These are phyloP conservation scores for Myioborus miniatus DNA, from an alignment of 2,797 vertebrate genomes.

Conservation along the genomic window DNA sequence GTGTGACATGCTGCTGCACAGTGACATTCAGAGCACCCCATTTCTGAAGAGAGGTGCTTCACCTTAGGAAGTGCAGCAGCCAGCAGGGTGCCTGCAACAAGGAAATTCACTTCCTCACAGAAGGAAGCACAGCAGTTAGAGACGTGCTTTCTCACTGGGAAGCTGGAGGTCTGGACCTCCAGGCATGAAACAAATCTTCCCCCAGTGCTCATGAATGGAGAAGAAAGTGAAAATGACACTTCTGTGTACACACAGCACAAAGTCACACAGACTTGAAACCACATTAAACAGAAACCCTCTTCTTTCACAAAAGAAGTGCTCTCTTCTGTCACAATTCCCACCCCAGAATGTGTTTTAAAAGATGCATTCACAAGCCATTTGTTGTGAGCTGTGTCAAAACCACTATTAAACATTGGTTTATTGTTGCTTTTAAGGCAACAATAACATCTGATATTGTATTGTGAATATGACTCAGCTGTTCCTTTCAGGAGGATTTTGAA, in stretches of 20 bases:
- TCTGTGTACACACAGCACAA: neutral
- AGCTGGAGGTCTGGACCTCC: neutral
- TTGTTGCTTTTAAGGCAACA: neutral
- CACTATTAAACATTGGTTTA: neutral
- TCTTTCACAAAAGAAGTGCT: neutral
- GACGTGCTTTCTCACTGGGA: neutral
- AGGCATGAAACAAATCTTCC: neutral
- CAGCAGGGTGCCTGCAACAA: rapidly evolving
- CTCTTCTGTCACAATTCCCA: neutral
- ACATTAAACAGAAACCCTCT: neutral
- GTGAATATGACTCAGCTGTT: neutral
- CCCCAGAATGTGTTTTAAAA: neutral
- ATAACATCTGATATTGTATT: neutral
- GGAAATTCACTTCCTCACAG: rapidly evolving
- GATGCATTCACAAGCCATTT: neutral
- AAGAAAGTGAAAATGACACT: neutral
- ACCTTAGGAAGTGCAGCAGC: neutral
- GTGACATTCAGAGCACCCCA: neutral
- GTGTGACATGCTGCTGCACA: neutral
- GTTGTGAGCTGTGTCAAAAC: neutral
- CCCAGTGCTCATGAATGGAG: neutral
- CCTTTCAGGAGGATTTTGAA: neutral
- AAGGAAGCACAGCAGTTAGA: neutral
- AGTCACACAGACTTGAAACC: neutral
- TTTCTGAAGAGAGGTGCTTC: neutral